Evolutionary conservation across 2,113 vertebrate genomes (phyloP), one percentile per base, ranked within the genome.

Genomic region (Alectura lathami): DNA sequence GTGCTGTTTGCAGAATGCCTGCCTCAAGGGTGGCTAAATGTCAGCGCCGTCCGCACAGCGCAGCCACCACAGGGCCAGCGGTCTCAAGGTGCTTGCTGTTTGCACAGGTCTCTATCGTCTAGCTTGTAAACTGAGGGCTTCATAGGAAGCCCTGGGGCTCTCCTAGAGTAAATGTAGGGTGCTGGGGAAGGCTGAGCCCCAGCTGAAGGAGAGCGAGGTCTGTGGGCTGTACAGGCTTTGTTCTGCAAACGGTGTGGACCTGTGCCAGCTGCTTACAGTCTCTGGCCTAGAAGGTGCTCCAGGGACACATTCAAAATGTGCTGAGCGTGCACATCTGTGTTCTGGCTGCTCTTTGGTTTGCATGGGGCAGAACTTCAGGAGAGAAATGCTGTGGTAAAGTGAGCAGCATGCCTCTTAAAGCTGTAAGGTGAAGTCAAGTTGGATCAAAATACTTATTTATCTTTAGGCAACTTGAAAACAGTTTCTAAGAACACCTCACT

Each of bases 51-150:
- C 32, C 60, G 56, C 23, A 17, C 29, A 1, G 2, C 1, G 2
- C 17, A 15, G 72, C 53, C 36, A 22, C 50, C 17, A 8, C 0
- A 0, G 42, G 50, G 45, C 68, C 2, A 1, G 1, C 1, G 21
- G 23, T 40, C 50, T 86, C 0, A 0, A n/a, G 21, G 27, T 85
- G 3, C 60, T 84, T 81, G 11, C 47, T 29, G 40, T 63, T 43
- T 6, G 8, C 36, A 32, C 54, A 20, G 30, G 54, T 56, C 54
- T 57, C 54, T 11, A n/a, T 21, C 54, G 32, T n/a, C 54, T 32
- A 57, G 54, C 21, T 6, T n/a, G 54, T 32, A n/a, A 57, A 57
- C 54, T 21, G 54, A 50, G 62, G 67, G 76, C 36, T 91, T 77
- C 76, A 51, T 80, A 7, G 60, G 34, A 63, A 63, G 38, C 26